These are phyloP conservation scores for Pseudomyrmex dendroicus DNA, from an alignment of 1,140 invertebrate species.

Conservation along the genomic window DNA sequence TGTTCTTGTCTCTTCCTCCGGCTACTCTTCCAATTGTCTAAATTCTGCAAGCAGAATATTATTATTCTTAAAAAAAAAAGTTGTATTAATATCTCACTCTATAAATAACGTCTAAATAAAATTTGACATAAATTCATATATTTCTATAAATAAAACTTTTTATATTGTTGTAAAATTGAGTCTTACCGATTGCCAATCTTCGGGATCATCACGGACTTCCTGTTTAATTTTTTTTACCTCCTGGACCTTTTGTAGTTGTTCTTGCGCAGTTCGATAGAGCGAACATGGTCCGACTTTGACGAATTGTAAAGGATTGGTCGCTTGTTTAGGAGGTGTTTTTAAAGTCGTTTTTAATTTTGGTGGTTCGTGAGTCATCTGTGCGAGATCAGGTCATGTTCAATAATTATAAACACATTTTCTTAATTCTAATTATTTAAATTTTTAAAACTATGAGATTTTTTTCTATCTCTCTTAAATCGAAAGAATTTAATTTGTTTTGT, in stretches of 20 bases:
- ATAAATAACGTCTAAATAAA: too few species aligned
- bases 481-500: neutral
- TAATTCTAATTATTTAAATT: too few species aligned
- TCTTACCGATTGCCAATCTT: constrained; percentile 97
- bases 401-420: neutral
- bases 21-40: constrained; percentile 97
- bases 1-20: constrained; percentile 95
- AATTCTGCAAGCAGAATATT: constrained; percentile 87
- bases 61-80: neutral
- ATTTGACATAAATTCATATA: too few species aligned
- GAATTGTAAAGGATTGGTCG: constrained; percentile 95
- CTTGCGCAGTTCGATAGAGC: constrained; percentile 92
- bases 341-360: constrained; percentile 83
- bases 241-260: constrained; percentile 93
- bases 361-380: constrained; percentile 80
- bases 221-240: constrained; percentile 93
- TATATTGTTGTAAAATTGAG: constrained; percentile 17
- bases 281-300: constrained; percentile 94
- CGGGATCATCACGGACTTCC: constrained; percentile 91
- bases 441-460: too few species aligned
- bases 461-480: neutral
- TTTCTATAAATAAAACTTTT: too few species aligned
- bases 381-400: neutral
- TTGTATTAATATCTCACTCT: too few species aligned
- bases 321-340: constrained; percentile 90